Conservation (phyloP, 2,888 invertebrate genomes). For the Eumacrocentrus americanus region DNA sequence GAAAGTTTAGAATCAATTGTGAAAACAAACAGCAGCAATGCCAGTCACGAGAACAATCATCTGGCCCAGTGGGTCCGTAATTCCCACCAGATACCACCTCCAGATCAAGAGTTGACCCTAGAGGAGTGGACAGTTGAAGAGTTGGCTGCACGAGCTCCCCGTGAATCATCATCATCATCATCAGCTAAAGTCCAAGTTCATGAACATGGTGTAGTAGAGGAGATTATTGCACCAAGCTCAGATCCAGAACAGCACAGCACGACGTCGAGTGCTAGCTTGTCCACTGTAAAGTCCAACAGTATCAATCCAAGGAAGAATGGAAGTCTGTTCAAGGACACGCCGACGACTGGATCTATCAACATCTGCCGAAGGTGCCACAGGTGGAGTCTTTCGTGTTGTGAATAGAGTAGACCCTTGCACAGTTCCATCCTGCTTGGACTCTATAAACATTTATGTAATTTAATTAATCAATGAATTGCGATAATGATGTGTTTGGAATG, state of each 20-base stretch:
- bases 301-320: conserved; percentile 51
- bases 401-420: conserved; percentile 4
- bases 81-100: conserved; percentile 57
- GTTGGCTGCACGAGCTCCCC: conserved; percentile 52
- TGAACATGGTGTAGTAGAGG: conserved; percentile 45
- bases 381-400: conserved; percentile 43
- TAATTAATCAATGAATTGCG: neutral
- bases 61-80: conserved; percentile 58
- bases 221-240: conserved; percentile 48
- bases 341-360: conserved; percentile 48
- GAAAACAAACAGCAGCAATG: conserved; percentile 33
- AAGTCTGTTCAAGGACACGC: conserved; percentile 45
- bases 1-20: conserved; percentile 39
- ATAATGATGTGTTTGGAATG: neutral
- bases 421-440: neutral
- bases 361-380: conserved; percentile 59
- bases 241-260: conserved; percentile 57
- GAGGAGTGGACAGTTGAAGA: conserved; percentile 59
- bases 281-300: conserved; percentile 56
- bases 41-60: conserved; percentile 48
- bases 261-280: conserved; percentile 56
- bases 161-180: too few relatives aligned
- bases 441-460: neutral
- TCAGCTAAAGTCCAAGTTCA: conserved; percentile 28
- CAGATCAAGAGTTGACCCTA: conserved; percentile 52